Evolutionary conservation across 2,113 vertebrate genomes (phyloP), one percentile per base, ranked within the genome.

Genomic region (Rhinoptilus africanus): DNA sequence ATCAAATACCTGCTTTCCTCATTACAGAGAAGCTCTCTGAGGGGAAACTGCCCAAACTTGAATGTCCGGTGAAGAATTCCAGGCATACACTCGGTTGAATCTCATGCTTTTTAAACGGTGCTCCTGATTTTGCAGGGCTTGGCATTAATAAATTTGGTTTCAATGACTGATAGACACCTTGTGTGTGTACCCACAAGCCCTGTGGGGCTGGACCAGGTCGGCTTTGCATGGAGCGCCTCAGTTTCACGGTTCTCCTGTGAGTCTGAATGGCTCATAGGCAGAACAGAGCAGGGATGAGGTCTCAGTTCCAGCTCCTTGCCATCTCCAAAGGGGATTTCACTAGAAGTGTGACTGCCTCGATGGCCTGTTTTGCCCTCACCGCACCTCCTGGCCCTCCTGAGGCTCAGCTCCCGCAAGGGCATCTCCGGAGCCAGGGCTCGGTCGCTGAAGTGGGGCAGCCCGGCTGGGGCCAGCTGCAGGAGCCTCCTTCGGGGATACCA

Each of bases 261-360:
- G 14, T 2, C 62, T 8, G 9, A 24, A 3, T 2, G 64, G 27
- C 23, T 34, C 24, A 0, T 0, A 8, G 45, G 13, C 37, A 9
- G 2, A 21, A 20, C 11, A 1, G 35, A 10, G 41, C 1, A 5
- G 43, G 17, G 48, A 20, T 14, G 2, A 6, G 28, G 34, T 4
- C 32, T 62, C 22, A 4, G 1, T n/a, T 39, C 28, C 23, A 5
- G 66, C 2, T n/a, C 41, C 32, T 23, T 3, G 0, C 71, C 10
- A 8, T 9, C 62, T 51, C 62, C 3, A 4, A 24, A 9, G 24
- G 24, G 35, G 41, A 8, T n/a, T 67, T 50, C 41, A 11, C 39
- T 13, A 3, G 37, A 32, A 16, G 8, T 2, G 6, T 5, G 14
- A 8, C 51, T 11, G 64, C 32, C 18, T 14, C 51, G 3, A 7